Evolutionary conservation across 2,113 vertebrate species (phyloP), one percentile per base, ranked within the genome.

Genomic region (Limnothrissa miodon): DNA sequence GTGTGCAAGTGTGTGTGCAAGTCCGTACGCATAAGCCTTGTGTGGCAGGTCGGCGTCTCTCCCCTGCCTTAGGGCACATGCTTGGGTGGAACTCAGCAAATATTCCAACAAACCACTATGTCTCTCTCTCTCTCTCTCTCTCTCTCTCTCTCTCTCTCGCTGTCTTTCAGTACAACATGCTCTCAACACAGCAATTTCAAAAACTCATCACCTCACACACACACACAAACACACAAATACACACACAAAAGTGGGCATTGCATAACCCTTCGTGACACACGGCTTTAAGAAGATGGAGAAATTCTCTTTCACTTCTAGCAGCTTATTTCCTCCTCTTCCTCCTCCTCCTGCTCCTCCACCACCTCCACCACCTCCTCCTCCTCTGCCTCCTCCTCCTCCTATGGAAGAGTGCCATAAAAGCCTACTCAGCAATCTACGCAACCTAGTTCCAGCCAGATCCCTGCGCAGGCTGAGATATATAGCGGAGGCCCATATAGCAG

Each of bases 31-130:
- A 33, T 48, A 79, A 48, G 84, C 79, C 82, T 81, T 85, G 83
- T 79, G 78, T 53, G 88, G 87, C 90, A 93, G 90, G 91, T 93
- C 90, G 90, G 90, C 15, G 91, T 91, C 92, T 92, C 92, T 93
- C 93, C 91, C 90, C 87, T 33, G 91, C 94, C 91, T 91, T 11
- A 78, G 90, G 94, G 88, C 90, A 84, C 89, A 90, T 3, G 3
- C 90, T 89, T 82, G 92, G 92, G 93, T 93, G 93, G 91, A 92
- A 93, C 92, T 90, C 90, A 85, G 90, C 93, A 93, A 92, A 90
- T 91, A 94, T 92, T 91, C 92, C 82, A 85, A 89, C 83, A 88
- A 51, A 82, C 82, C 46, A 84, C 23, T n/a, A 33, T 62, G 82
- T 88, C 89, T 88, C 83, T 82, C 66, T 66, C 51, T 23, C 74